Base-by-base conservation (phyloP, 1,140 invertebrate species). In the Pissodes strobi region DNA sequence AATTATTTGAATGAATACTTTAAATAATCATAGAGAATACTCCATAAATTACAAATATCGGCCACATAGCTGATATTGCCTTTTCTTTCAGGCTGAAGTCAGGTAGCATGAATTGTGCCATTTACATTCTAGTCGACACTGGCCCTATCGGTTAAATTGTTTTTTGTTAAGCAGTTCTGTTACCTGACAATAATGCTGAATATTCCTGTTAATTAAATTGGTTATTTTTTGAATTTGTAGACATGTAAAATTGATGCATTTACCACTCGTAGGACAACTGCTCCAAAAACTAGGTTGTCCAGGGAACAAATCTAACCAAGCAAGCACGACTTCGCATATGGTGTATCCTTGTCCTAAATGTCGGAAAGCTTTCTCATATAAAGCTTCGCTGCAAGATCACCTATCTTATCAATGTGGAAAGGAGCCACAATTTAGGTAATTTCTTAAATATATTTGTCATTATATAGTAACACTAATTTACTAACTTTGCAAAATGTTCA, bases 241-340 rank as follows among this genome's bases (percentile, higher is more conserved):
- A 34, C 56, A 58, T 23, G 19, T 58, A 6, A 45, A 58, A 58
- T 13, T 58, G 19, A 46, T 58, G 25, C 56, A 58, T 22, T 21
- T 46, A 15, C 23, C 39, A 2, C 2, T 45, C 10, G 38, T 43
- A 17, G 38, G 38, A 1, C 38, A 43, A 23, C 22, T 57, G 37
- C 21, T 57, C 2, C 53, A 57, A 43, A 41, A 57, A 45, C 21
- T 57, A 13, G 17, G 46, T 21, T 1, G 13, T 23, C 21, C 2
- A 2, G 5, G 12, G n/a, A n/a, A n/a, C n/a, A n/a, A n/a, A n/a
- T n/a, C 46, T 12, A 38, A 38, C 3, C 9, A 43, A 22, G n/a
- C 2, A 12, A 18, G 39, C 19, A 15, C 1, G 21, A 23, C 13
- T 4, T 45, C 19, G 1, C 19, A 12, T 3, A 27, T 34, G 22